Evolutionary conservation across 1,140 invertebrate species (phyloP).

Genomic region (Caerostris extrusa): DNA sequence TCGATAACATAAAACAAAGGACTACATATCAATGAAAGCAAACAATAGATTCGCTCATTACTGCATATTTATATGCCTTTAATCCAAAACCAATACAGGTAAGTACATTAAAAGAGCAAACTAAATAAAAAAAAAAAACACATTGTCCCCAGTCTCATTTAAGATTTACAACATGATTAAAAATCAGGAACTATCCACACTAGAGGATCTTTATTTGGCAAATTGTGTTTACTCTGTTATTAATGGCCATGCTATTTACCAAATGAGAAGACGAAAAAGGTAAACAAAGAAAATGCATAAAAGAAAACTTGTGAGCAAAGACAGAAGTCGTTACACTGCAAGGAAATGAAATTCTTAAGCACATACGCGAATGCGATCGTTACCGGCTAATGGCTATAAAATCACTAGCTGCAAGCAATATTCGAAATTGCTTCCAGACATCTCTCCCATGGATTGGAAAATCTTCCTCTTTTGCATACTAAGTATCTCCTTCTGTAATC

Average conservation of each 20-base stretch:
- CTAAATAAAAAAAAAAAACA: neutral
- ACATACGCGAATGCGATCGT: slow-evolving; percentile 37
- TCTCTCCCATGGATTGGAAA: neutral
- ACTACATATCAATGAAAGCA: too few relatives aligned
- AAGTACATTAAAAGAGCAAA: neutral
- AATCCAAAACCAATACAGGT: neutral
- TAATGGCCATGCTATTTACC: slow-evolving; percentile 19
- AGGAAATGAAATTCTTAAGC: slow-evolving; percentile 45
- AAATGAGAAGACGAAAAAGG: slow-evolving; percentile 7
- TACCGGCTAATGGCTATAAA: slow-evolving; percentile 49
- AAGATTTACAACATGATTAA: slow-evolving; percentile 16
- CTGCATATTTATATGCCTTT: too few relatives aligned
- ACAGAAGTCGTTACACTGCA: neutral
- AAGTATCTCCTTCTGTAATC: slow-evolving; percentile 40
- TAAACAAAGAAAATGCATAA: slow-evolving; percentile 36
- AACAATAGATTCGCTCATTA: neutral
- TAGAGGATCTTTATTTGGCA: slow-evolving; percentile 28
- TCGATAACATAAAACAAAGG: too few relatives aligned
- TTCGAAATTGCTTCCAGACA: slow-evolving; percentile 25
- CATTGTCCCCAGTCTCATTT: neutral
- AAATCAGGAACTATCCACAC: slow-evolving; percentile 1
- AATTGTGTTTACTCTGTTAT: slow-evolving; percentile 40
- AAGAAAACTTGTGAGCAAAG: neutral
- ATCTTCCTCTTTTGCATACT: slow-evolving; percentile 32
- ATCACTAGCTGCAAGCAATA: slow-evolving; percentile 20